A percentile compares a stretch with the other conserved stretches of the same genome.
These are phyloP conservation scores for Acanthosepion lycidas DNA, from an alignment of 2,888 invertebrate genomes.

Conservation along the genomic window DNA sequence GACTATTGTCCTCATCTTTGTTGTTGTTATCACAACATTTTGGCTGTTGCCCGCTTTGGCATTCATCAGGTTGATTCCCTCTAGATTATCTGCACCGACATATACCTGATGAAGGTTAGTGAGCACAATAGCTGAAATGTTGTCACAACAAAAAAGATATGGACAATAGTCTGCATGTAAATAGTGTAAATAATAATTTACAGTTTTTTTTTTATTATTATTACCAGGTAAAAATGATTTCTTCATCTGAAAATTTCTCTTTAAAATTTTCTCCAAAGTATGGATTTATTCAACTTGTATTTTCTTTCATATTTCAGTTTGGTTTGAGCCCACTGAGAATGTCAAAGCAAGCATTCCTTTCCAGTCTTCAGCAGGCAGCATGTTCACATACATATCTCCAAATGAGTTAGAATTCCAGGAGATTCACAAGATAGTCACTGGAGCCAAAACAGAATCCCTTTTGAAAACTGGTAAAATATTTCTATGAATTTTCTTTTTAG, in stretches of 20 bases:
- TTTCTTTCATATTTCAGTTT: slow-evolving; percentile 80
- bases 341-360: slow-evolving; percentile 85
- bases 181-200: no score
- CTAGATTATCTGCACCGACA: no score
- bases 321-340: slow-evolving; percentile 92
- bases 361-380: slow-evolving; percentile 75
- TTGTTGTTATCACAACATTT: no score
- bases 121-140: no score
- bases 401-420: slow-evolving; percentile 85
- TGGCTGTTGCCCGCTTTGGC: no score
- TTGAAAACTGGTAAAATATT: neutral
- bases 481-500: neutral
- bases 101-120: no score
- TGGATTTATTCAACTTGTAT: neutral
- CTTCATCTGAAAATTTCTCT: neutral
- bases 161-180: no score
- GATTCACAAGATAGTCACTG: slow-evolving; percentile 77
- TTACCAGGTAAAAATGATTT: neutral
- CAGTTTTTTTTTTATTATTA: no score
- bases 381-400: slow-evolving; percentile 82
- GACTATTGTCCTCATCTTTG: no score
- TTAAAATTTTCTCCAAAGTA: neutral
- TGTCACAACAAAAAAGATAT: no score
- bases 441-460: neutral
- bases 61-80: no score